Evolutionary conservation across 2,888 invertebrate genomes (phyloP).

Genomic region (Cyclophora albipunctata): DNA sequence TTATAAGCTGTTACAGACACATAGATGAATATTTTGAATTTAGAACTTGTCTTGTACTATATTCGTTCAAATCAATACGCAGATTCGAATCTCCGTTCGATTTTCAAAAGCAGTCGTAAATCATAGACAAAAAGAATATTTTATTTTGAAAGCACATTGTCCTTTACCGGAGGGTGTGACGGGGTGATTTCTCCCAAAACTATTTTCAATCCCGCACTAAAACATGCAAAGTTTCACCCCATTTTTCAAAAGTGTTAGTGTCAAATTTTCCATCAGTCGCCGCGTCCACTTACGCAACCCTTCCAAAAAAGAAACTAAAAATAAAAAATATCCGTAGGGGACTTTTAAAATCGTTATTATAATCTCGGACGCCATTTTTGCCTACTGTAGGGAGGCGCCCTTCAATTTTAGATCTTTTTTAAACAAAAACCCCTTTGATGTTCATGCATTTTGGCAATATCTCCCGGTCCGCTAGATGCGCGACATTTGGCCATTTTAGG

Average conservation of each 20-base stretch:
- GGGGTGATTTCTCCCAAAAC: constrained; percentile 14
- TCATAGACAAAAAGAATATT: too few species aligned
- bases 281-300: constrained; percentile 68
- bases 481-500: constrained; percentile 68
- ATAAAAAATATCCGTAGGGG: constrained; percentile 53
- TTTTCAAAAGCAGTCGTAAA: too few species aligned
- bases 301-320: constrained; percentile 56
- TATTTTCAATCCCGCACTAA: constrained; percentile 22
- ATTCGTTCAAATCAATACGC: too few species aligned
- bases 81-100: too few species aligned
- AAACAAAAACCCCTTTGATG: constrained; percentile 72
- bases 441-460: constrained; percentile 71
- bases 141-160: too few species aligned
- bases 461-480: constrained; percentile 54
- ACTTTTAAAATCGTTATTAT: constrained; percentile 75
- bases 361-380: constrained; percentile 73
- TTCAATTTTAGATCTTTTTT: constrained; percentile 71
- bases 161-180: neutral
- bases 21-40: too few species aligned
- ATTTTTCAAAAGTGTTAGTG: constrained; percentile 59
- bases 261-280: constrained; percentile 61
- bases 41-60: too few species aligned
- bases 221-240: constrained; percentile 52
- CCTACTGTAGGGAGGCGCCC: constrained; percentile 64
- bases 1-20: too few species aligned